Percentiles rank a stretch among this genome's conserved stretches.
Evolutionary conservation across 2,888 invertebrate species (phyloP).

Genomic region (Campoplex nolae): DNA sequence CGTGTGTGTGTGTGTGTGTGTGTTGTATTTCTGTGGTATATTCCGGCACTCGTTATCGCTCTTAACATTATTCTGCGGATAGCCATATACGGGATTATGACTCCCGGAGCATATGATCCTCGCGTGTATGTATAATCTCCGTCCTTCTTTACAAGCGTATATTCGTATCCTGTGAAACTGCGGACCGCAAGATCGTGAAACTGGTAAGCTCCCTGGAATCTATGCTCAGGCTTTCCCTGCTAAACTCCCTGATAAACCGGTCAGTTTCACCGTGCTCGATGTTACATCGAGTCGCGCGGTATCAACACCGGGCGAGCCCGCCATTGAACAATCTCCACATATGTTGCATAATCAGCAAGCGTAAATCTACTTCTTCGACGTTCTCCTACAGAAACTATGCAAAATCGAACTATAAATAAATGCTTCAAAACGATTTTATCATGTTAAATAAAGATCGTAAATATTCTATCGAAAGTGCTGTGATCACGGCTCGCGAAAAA

Average conservation of each 20-base stretch:
- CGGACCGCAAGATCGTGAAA: neutral
- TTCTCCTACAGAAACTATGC: neutral
- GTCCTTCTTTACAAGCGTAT: slow-evolving; percentile 14
- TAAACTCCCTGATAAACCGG: slow-evolving; percentile 21
- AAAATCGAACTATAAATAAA: slow-evolving; percentile 16
- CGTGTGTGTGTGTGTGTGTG: neutral
- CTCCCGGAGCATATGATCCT: slow-evolving; percentile 41
- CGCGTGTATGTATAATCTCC: neutral
- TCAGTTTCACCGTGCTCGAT: slow-evolving; percentile 34
- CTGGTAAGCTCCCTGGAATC: slow-evolving; percentile 18
- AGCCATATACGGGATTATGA: slow-evolving; percentile 41
- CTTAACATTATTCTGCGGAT: slow-evolving; percentile 48
- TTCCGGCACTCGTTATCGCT: slow-evolving; percentile 50
- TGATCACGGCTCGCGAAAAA: too few species aligned
- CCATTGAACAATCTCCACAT: slow-evolving; percentile 27
- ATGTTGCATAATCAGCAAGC: slow-evolving; percentile 10
- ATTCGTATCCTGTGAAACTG: neutral
- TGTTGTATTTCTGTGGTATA: slow-evolving; percentile 13
- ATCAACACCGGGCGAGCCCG: slow-evolving; percentile 27
- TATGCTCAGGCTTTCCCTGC: neutral
- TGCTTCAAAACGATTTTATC: slow-evolving; percentile 8
- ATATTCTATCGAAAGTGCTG: neutral
- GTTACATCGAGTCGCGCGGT: slow-evolving; percentile 8
- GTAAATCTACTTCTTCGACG: slow-evolving; percentile 28
- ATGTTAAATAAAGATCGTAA: neutral